Conservation (phyloP, 2,113 vertebrate genomes). For the Scomber scombrus region DNA sequence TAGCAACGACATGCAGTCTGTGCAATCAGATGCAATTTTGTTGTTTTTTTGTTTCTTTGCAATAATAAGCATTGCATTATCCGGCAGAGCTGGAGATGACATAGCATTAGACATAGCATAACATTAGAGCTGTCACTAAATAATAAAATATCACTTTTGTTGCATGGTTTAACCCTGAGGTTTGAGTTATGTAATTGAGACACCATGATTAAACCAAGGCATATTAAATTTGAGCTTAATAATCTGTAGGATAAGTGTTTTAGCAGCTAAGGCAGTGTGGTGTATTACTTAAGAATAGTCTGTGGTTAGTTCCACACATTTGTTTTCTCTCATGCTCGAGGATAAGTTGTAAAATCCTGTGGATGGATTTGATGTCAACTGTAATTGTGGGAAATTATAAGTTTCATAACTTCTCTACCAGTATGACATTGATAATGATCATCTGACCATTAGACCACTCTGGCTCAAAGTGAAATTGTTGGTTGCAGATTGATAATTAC, state of each 20-base stretch:
- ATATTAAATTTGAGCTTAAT: no score
- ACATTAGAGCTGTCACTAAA: background rate
- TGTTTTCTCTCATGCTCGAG: no score
- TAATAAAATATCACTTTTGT: no score
- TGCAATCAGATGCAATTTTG: background rate
- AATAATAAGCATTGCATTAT: slow-evolving; percentile 1
- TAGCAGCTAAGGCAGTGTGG: no score
- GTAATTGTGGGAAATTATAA: slow-evolving; percentile 31
- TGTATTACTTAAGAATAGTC: no score
- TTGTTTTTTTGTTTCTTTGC: background rate
- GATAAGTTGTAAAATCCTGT: background rate
- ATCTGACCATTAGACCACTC: slow-evolving; percentile 27
- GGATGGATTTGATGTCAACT: slow-evolving; percentile 3
- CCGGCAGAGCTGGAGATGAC: background rate
- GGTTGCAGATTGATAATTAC: slow-evolving; percentile 25
- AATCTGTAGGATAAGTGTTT: no score
- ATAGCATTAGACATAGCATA: background rate
- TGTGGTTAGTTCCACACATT: background rate
- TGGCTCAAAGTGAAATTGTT: slow-evolving; percentile 19
- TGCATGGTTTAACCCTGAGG: no score
- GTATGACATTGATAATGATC: slow-evolving; percentile 20
- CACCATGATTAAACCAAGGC: no score
- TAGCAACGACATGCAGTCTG: background rate
- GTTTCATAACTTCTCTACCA: background rate
- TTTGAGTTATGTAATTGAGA: no score